Evolutionary conservation across 1,140 invertebrate species (phyloP).

Genomic region (Aethina tumida): DNA sequence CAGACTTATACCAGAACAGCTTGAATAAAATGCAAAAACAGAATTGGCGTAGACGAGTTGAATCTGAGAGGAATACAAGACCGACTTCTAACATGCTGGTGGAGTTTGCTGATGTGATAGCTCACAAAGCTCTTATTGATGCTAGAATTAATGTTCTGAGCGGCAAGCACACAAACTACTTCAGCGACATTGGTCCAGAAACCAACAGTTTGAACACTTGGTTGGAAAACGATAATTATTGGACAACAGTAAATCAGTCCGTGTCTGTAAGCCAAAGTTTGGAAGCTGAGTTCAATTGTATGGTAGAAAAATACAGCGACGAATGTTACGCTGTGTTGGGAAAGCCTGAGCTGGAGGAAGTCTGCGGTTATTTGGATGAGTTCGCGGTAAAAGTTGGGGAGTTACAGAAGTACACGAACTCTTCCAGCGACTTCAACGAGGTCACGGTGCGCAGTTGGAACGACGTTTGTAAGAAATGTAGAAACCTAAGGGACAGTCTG

Average conservation of each 20-base stretch:
- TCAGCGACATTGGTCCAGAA: conserved; percentile 1
- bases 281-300: conserved; percentile 31
- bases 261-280: conserved; percentile 28
- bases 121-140: conserved; percentile 66
- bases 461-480: conserved; percentile 39
- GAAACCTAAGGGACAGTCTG: conserved; percentile 18
- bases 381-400: conserved; percentile 22
- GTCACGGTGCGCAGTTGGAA: conserved; percentile 26
- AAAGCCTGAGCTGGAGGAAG: conserved; percentile 23
- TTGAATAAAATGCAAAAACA: conserved; percentile 38
- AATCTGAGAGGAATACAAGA: conserved; percentile 39
- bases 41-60: conserved; percentile 34
- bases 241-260: conserved; percentile 23
- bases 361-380: conserved; percentile 23
- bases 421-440: conserved; percentile 12
- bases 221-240: conserved; percentile 23
- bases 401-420: conserved; percentile 22
- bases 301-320: conserved; percentile 24
- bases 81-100: conserved; percentile 46
- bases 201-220: conserved; percentile 14
- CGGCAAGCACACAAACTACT: conserved; percentile 32
- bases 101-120: conserved; percentile 63
- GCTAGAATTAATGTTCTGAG: conserved; percentile 53
- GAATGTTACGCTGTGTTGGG: conserved; percentile 24
- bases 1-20: conserved; percentile 50